Percentiles rank a stretch among this genome's conserved stretches.
Evolutionary conservation across 2,888 invertebrate genomes (phyloP).

Genomic region (Syritta pipiens): DNA sequence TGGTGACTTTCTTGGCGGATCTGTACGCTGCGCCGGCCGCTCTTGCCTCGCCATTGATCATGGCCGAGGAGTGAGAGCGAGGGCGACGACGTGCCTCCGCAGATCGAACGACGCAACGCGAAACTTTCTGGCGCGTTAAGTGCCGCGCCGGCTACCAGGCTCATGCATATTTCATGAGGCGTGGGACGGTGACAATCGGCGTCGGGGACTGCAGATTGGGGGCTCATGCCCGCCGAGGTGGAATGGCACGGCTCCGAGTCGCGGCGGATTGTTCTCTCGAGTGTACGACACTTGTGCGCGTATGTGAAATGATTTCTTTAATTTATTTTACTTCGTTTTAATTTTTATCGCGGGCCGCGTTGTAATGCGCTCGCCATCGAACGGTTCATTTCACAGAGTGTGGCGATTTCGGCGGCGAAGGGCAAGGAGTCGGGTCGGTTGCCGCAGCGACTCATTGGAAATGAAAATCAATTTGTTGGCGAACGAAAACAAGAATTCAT

Average conservation of each 20-base stretch:
- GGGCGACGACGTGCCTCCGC: constrained; percentile 44
- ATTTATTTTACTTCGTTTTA: constrained; percentile 60
- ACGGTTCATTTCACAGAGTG: constrained; percentile 36
- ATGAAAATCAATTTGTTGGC: constrained; percentile 66
- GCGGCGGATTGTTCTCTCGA: constrained; percentile 41
- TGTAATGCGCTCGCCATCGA: constrained; percentile 23
- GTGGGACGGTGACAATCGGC: constrained; percentile 58
- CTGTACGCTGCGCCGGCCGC: background rate
- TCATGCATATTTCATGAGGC: constrained; percentile 68
- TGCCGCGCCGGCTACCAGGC: constrained; percentile 45
- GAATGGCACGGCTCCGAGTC: constrained; percentile 53
- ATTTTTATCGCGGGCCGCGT: constrained; percentile 31
- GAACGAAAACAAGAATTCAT: constrained; percentile 59
- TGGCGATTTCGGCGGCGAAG: no score
- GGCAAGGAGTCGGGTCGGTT: no score
- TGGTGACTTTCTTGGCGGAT: constrained; percentile 41
- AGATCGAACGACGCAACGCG: constrained; percentile 29
- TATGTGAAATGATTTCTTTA: constrained; percentile 58
- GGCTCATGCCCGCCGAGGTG: constrained; percentile 4
- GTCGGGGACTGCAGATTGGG: background rate
- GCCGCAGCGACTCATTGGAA: constrained; percentile 45
- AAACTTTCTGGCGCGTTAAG: constrained; percentile 43
- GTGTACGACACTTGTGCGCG: constrained; percentile 10
- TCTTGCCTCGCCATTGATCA: constrained; percentile 41
- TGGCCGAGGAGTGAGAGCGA: constrained; percentile 46